Evolutionary conservation across 2,113 vertebrate species (phyloP), one percentile per base, ranked within the genome.

Genomic region (Mormyrus iriodes): DNA sequence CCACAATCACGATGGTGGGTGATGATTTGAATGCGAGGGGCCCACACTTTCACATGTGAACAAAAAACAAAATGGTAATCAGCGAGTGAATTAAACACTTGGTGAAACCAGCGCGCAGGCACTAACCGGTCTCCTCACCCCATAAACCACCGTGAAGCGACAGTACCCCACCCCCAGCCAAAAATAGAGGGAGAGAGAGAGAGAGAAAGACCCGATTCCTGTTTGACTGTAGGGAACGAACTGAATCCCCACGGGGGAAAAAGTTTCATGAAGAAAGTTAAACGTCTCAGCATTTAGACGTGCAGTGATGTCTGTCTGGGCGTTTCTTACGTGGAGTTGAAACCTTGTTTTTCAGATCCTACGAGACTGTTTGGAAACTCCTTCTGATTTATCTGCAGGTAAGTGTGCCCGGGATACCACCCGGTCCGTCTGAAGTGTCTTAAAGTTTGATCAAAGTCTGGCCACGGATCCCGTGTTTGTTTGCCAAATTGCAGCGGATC

Each of bases 21-120:
- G 95, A 95, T 97, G 97, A 97, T 97, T 96, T 97, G 96, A 96
- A 97, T 97, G 95, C 96, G 95, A 95, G 96, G 95, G 96, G 96
- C 95, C 94, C 94, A 92, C 94, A 94, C 93, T 94, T 94, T 93
- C 93, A 93, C 91, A 89, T 90, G 91, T 92, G 90, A 94, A 94
- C 95, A 94, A 95, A 95, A 95, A 95, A 88, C 95, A 93, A 95
- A 95, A 95, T 96, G 94, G 91, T 95, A 95, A 95, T 96, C 91
- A 94, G 94, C 49, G 92, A 92, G 92, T 93, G 92, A 93, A 94
- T 93, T 86, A 91, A 94, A 94, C 93, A 91, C 93, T 93, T 76
- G 48, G 94, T 93, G 92, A 93, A 93, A 94, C 91, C 92, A 39
- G 93, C 93, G 90, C 39, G 91, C 92, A 94, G 93, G 93, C 93